Evolutionary conservation across 2,888 invertebrate genomes (phyloP).

Genomic region (Eurytoma adleriae): DNA sequence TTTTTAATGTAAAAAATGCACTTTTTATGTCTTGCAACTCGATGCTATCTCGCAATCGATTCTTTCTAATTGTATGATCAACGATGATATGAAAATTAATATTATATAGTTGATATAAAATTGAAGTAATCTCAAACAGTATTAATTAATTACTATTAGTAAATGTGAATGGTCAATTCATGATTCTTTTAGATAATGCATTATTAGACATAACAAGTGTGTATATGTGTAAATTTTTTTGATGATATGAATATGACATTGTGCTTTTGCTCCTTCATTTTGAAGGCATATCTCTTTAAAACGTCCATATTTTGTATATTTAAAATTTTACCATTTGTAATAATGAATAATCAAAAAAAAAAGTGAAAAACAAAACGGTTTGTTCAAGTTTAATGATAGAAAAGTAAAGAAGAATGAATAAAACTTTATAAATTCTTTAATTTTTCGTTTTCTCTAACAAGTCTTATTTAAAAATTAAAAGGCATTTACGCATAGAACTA

Average conservation of each 20-base stretch:
- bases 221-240: conserved; percentile 3
- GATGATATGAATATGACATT: neutral
- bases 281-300: conserved; percentile 26
- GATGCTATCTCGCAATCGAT: conserved; percentile 30
- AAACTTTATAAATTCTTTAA: too few relatives aligned
- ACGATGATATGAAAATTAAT: conserved; percentile 6
- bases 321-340: conserved; percentile 7
- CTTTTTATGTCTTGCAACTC: conserved; percentile 37
- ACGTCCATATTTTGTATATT: conserved; percentile 41
- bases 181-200: conserved; percentile 9
- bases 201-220: neutral
- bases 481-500: neutral
- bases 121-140: conserved; percentile 42
- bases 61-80: conserved; percentile 24
- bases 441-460: too few relatives aligned
- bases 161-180: conserved; percentile 21
- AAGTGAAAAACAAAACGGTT: conserved; percentile 7
- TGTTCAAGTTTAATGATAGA: neutral
- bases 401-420: too few relatives aligned
- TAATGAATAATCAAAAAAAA: conserved; percentile 26
- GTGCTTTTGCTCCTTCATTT: conserved; percentile 3
- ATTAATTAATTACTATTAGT: conserved; percentile 30
- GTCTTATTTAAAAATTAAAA: conserved; percentile 5
- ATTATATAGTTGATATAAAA: conserved; percentile 3
- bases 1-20: conserved; percentile 37